These are phyloP conservation scores for Andrena trimmerana DNA, from an alignment of 2,888 invertebrate species.

Conservation along the genomic window DNA sequence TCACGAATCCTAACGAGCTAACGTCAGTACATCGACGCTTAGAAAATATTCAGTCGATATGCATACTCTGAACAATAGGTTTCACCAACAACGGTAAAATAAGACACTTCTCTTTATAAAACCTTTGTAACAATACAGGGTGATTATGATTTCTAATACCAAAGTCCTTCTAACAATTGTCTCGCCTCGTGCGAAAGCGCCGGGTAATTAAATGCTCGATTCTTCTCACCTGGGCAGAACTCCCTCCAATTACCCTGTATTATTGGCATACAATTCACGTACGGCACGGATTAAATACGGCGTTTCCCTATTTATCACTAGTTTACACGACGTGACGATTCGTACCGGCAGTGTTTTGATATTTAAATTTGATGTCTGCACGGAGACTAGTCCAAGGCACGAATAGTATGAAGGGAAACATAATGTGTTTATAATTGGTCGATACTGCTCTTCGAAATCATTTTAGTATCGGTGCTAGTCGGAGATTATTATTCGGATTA, in stretches of 20 bases:
- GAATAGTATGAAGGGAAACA: conserved; percentile 35
- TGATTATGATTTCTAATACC: neutral
- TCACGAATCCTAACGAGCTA: conserved; percentile 54
- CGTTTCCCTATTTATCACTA: conserved; percentile 34
- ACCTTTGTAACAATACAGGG: conserved; percentile 55
- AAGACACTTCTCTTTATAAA: conserved; percentile 10
- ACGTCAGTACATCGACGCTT: conserved; percentile 40
- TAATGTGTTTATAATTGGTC: conserved; percentile 33
- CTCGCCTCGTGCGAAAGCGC: too few relatives aligned
- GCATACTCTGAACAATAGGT: conserved; percentile 24
- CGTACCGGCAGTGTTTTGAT: conserved; percentile 50
- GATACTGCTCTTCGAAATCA: neutral
- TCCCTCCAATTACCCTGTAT: conserved; percentile 49
- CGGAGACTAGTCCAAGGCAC: conserved; percentile 19
- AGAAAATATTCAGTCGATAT: conserved; percentile 44
- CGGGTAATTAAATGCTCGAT: neutral
- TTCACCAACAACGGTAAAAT: conserved; percentile 32
- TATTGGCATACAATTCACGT: conserved; percentile 30
- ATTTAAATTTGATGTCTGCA: conserved; percentile 25
- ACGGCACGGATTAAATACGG: conserved; percentile 52
- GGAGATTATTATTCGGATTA: neutral
- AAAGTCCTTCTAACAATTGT: neutral
- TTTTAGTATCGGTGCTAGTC: too few relatives aligned
- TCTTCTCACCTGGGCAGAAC: too few relatives aligned
- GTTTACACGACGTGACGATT: conserved; percentile 40